A percentile compares a stretch with the other conserved stretches of the same genome.
Conservation (phyloP, 1,140 invertebrate genomes). For the Pissodes strobi region DNA sequence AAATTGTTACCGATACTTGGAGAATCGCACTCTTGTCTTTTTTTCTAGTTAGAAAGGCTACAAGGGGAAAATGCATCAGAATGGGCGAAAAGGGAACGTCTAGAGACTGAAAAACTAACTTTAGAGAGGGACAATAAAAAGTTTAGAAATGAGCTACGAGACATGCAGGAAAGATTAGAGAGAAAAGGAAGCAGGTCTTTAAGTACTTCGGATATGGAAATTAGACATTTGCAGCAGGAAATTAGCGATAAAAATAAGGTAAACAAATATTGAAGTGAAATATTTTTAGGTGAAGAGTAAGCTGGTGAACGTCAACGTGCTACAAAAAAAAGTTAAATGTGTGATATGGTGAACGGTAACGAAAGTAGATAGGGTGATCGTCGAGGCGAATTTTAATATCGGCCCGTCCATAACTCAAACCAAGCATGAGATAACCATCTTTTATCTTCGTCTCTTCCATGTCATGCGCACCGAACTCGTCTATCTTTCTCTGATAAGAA, state of each 20-base stretch:
- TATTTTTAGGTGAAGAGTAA: not conserved
- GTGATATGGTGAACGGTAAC: too few species aligned
- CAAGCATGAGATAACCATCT: too few species aligned
- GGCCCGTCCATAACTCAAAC: too few species aligned
- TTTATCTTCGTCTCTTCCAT: too few species aligned
- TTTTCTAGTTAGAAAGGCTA: conserved; percentile 72
- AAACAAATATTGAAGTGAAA: conserved; percentile 6
- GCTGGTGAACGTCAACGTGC: too few species aligned
- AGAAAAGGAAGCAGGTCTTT: conserved; percentile 65
- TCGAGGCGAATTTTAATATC: too few species aligned
- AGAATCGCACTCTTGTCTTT: too few species aligned
- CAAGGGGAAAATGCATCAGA: conserved; percentile 92
- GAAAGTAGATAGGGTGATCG: too few species aligned
- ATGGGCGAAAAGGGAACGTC: conserved; percentile 86
- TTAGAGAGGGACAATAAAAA: conserved; percentile 91
- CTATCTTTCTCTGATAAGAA: too few species aligned
- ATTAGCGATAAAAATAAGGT: conserved; percentile 75
- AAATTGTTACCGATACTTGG: too few species aligned
- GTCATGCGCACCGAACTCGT: too few species aligned
- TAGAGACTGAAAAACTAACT: conserved; percentile 87
- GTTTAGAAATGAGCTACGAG: conserved; percentile 78
- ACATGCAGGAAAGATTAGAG: conserved; percentile 77
- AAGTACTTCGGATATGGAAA: conserved; percentile 68
- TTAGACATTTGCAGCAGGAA: conserved; percentile 74
- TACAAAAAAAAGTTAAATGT: too few species aligned